phyloP scores from a whole-genome alignment of 2,113 vertebrate genomes.

The Vulpes vulpes region DNA sequence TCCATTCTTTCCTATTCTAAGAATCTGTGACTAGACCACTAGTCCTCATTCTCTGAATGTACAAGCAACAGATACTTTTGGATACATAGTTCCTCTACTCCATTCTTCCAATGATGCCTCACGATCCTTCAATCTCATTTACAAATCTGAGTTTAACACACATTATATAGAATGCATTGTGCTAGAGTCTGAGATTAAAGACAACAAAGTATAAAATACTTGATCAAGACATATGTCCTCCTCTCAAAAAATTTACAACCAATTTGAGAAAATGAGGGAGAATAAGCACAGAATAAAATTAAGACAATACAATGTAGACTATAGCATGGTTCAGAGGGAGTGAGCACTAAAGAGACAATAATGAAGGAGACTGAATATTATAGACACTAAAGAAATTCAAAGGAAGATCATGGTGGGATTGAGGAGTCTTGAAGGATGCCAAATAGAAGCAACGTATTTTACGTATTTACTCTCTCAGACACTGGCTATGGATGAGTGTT shows the following conservation, averaged over 20 bases:
- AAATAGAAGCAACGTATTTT: not conserved
- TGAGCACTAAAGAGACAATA: not conserved
- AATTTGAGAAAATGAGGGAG: constrained; percentile 1
- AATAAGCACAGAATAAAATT: not conserved
- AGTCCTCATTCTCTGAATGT: not conserved
- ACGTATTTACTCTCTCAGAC: not conserved
- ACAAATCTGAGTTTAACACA: constrained; percentile 23
- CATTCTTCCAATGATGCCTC: not conserved
- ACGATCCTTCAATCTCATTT: constrained; percentile 32
- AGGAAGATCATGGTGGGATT: not conserved
- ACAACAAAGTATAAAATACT: not conserved
- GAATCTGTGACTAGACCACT: not conserved
- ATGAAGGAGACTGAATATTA: not conserved
- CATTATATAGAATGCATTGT: not conserved
- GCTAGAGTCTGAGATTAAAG: not conserved
- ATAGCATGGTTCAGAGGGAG: not conserved
- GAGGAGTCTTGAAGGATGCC: not conserved
- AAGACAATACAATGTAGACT: not conserved
- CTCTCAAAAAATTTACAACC: not conserved
- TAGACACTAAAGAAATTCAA: not conserved
- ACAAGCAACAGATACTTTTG: not conserved
- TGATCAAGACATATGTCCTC: not conserved
- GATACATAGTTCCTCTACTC: not conserved
- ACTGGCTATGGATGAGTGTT: not conserved
- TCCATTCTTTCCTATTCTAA: not conserved